Conservation (phyloP, 2,113 vertebrate species). For the Telmatochromis brichardi region DNA sequence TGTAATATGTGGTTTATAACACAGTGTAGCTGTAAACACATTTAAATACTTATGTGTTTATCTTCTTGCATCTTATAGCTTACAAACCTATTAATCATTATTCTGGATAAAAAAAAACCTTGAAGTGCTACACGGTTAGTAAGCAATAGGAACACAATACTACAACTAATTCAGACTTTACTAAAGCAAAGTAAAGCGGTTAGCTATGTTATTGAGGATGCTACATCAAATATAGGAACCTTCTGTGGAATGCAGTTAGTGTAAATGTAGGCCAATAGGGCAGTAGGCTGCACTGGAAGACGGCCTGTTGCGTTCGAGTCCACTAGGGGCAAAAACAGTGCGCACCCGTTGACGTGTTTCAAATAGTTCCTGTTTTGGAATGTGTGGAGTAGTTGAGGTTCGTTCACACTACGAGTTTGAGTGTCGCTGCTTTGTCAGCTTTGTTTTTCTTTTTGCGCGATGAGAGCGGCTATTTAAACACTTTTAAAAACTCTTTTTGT, state of each 20-base stretch:
- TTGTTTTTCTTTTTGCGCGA: not conserved
- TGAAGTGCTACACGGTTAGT: not conserved
- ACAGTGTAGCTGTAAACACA: not conserved
- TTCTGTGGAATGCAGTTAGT: not conserved
- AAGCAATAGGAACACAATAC: not conserved
- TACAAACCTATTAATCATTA: not conserved
- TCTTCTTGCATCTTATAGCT: not conserved
- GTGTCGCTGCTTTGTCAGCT: not conserved
- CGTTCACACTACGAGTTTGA: not conserved
- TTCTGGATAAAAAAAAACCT: not conserved
- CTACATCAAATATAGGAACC: not conserved
- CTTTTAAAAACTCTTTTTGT: not conserved
- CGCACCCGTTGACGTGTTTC: slow-evolving; percentile 39
- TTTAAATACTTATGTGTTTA: not conserved
- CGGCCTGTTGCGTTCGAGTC: not conserved
- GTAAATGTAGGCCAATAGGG: not conserved
- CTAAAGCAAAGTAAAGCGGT: not conserved
- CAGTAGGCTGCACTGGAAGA: not conserved
- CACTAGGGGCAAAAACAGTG: slow-evolving; percentile 33
- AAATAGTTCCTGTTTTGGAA: slow-evolving; percentile 64
- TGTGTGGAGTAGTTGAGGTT: not conserved
- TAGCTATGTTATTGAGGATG: not conserved
- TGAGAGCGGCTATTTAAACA: not conserved
- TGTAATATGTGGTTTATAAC: not conserved
- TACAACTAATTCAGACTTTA: not conserved